Base-by-base conservation (phyloP, 2,888 invertebrate genomes). In the Dolichomitus sp. region DNA sequence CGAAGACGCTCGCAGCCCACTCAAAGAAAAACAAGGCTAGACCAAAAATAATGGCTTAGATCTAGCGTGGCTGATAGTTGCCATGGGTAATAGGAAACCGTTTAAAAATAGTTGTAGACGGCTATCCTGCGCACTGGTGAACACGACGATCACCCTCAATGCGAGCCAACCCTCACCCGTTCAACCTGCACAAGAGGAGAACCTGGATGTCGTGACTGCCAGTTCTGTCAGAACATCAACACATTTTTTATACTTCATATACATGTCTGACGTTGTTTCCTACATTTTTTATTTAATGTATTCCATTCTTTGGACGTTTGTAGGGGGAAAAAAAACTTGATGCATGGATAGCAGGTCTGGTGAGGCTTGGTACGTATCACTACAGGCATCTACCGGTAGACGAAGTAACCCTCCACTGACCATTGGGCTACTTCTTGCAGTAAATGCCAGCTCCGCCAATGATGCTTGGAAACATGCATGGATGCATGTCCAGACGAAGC, bases 1-100 rank as follows among this genome's bases (percentile, higher is more conserved):
- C 1, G 65, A 45, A 23, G 42, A 42, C 27, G 7, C 45, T n/a
- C 37, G 69, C 33, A 12, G 19, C 40, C 14, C 19, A 85, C 37
- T 70, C 74, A 37, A 69, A 54, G 68, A 91, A 90, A 92, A 91
- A 91, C 90, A 90, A 91, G 90, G 88, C 92, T 92, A 91, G 91
- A 90, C 90, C 90, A 92, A 91, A 83, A 91, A 91, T 91, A 92
- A 92, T 91, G 90, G 91, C 19, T 89, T 90, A 90, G 92, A 92
- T 92, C 89, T 88, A 86, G 87, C 86, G 87, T 89, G 74, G 86
- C 84, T 91, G 92, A 93, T 92, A 90, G 92, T 91, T 92, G 90
- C 91, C 88, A 89, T 72, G 89, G 91, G 89, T 92, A 92, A 92
- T 92, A 90, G 91, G 87, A 90, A 92, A 91, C 89, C 91, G 88